Conservation (phyloP, 2,888 invertebrate species). For the Lasioglossum oenotherae region DNA sequence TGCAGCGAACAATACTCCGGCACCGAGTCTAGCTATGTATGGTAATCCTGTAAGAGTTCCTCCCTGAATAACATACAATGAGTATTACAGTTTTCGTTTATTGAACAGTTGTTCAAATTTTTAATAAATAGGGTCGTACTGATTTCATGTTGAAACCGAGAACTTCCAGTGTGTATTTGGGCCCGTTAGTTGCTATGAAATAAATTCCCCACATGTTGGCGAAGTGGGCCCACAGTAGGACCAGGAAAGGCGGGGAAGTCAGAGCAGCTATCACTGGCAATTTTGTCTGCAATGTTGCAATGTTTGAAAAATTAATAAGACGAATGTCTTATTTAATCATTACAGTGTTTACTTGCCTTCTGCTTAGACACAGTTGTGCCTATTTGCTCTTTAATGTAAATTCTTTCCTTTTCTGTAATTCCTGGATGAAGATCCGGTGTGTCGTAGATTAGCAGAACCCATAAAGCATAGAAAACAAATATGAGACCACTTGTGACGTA, state of each 20-base stretch:
- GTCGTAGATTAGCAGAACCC: conserved; percentile 89
- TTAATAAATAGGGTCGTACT: conserved; percentile 60
- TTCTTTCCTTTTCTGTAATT: conserved; percentile 87
- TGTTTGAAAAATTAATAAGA: neutral
- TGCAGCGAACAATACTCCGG: conserved; percentile 90
- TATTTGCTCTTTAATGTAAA: conserved; percentile 86
- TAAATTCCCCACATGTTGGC: conserved; percentile 93
- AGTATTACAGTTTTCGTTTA: neutral
- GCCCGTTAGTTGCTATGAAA: conserved; percentile 91
- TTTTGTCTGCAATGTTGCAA: conserved; percentile 85
- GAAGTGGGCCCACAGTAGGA: conserved; percentile 89
- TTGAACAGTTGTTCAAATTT: conserved; percentile 62
- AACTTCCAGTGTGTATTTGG: conserved; percentile 90
- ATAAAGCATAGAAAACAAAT: conserved; percentile 86
- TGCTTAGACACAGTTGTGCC: conserved; percentile 79
- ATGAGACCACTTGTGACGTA: conserved; percentile 88
- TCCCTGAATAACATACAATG: conserved; percentile 85
- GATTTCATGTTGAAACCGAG: conserved; percentile 89
- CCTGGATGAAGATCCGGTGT: conserved; percentile 88
- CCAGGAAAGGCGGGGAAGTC: conserved; percentile 89
- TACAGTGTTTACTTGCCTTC: conserved; percentile 66
- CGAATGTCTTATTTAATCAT: neutral
- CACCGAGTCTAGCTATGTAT: conserved; percentile 89
- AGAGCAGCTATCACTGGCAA: conserved; percentile 88
- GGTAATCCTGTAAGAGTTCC: conserved; percentile 91